Conservation (phyloP, 1,140 invertebrate species). For the Spodoptera litura region DNA sequence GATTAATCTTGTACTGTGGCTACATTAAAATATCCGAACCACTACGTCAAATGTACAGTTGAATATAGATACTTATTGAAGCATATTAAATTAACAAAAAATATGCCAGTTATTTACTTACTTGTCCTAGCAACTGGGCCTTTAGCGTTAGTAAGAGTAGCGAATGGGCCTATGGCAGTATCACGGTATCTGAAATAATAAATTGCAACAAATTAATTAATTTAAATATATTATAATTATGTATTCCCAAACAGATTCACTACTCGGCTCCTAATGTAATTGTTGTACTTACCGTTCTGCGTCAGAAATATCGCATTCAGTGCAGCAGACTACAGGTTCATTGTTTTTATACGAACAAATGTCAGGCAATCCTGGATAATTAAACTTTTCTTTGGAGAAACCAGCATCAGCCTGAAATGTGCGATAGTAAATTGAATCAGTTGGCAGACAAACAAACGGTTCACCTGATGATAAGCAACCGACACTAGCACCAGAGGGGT, state of each 20-base stretch:
- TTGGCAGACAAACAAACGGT: no score
- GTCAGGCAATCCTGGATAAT: not conserved
- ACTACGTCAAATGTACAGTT: not conserved
- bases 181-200: constrained; percentile 1
- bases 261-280: no score
- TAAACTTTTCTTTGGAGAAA: not conserved
- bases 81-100: not conserved
- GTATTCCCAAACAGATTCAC: no score
- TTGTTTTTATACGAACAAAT: constrained; percentile 19
- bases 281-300: not conserved
- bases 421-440: no score
- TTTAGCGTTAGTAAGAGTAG: no score
- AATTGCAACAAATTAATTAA: no score
- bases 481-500: no score
- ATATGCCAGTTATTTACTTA: not conserved
- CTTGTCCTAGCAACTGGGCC: constrained; percentile 6
- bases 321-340: constrained; percentile 8
- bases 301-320: not conserved
- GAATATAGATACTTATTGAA: no score
- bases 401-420: constrained; percentile 11
- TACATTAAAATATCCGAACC: not conserved
- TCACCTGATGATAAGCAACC: no score
- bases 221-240: no score
- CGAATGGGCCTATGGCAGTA: not conserved
- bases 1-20: no score